Base-by-base conservation (phyloP, 2,113 vertebrate species). In the Perognathus longimembris region DNA sequence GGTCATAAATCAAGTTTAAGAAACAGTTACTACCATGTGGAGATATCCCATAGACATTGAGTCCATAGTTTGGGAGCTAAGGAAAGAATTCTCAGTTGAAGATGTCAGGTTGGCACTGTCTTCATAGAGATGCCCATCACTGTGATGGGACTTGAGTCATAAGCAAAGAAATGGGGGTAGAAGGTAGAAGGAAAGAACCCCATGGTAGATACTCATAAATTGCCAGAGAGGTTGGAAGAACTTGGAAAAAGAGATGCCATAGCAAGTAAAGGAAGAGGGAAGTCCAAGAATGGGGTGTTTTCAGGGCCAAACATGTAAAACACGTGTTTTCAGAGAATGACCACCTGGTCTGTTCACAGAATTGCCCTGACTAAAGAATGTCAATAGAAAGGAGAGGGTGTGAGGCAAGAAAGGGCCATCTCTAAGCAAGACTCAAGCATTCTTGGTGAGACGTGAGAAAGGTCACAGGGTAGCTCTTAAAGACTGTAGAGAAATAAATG, bases 401-500 rank as follows among this genome's bases (percentile, higher is more conserved):
- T 80, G 61, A 77, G 74, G 38, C 5, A 17, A 17, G 36, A 2
- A 66, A 78, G 22, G 0, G 8, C 3, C 1, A 40, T 5, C 50
- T 6, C 0, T 0, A 4, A 28, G 40, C 10, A 21, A 61, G 15
- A 6, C 4, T 20, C 38, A n/a, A 59, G 78, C 18, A 5, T 30
- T 22, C n/a, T 18, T 32, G 7, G 26, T 42, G 77, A 80, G 67
- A 70, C 59, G 18, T 36, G 10, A 50, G 7, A n/a, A 38, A 84
- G 30, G 63, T 24, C 0, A 0, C 15, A 40, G 26, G 17, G 20
- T 45, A 77, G 20, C 63, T 88, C 54, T 73, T 40, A 63, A 59
- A 81, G 57, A 77, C 0, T 32, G 10, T 26, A 59, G 59, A 89
- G 85, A 89, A 92, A 75, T 50, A 24, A 66, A 70, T 34, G 67